phyloP scores from a whole-genome alignment of 2,113 vertebrate species.

The Porphyrio hochstetteri region DNA sequence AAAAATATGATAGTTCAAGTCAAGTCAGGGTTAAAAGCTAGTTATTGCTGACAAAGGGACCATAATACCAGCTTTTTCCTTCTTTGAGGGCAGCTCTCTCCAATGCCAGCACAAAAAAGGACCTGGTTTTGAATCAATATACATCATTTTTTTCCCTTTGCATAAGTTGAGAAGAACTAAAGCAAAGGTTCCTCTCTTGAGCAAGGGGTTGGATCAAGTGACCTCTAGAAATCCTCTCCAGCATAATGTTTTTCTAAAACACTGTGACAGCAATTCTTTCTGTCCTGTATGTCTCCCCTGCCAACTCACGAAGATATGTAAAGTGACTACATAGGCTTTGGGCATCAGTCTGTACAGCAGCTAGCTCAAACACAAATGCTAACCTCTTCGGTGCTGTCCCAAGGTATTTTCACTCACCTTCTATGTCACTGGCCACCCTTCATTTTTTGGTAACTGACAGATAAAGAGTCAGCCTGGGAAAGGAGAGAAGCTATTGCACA shows the following conservation, averaged over 20 bases:
- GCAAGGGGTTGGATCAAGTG: neutral
- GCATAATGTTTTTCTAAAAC: neutral
- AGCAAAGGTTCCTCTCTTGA: neutral
- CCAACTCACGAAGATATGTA: neutral
- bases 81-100: neutral
- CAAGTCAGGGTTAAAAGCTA: conserved; percentile 1
- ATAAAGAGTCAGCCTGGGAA: neutral
- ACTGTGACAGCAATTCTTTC: neutral
- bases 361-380: neutral
- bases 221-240: neutral
- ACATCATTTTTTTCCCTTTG: neutral
- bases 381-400: neutral
- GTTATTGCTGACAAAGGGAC: neutral
- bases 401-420: neutral
- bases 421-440: neutral
- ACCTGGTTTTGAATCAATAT: neutral
- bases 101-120: neutral
- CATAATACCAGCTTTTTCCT: neutral
- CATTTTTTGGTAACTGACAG: neutral
- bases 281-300: neutral
- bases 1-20: neutral
- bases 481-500: neutral
- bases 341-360: neutral
- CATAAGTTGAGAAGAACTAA: neutral
- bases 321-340: neutral